phyloP scores from a whole-genome alignment of 1,140 invertebrate genomes.

The Cotesia typhae region DNA sequence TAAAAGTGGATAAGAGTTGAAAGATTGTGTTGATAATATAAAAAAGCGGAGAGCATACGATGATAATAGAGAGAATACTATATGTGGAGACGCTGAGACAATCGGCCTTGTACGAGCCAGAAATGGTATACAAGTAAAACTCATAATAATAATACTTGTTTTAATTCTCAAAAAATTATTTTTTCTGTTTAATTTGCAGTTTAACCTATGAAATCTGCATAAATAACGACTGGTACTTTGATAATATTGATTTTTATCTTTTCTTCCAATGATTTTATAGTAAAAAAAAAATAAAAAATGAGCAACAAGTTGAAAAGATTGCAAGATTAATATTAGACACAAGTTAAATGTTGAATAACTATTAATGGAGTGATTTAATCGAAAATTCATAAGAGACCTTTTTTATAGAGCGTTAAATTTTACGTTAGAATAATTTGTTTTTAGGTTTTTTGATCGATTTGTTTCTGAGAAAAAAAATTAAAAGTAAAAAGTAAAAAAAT shows the following conservation, averaged over 20 bases:
- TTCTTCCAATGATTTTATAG: constrained; percentile 10
- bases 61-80: too few species aligned
- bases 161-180: neutral
- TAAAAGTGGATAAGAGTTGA: too few species aligned
- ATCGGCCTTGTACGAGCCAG: too few species aligned
- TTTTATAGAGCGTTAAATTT: constrained; percentile 18
- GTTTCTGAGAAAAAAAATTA: constrained; percentile 27
- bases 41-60: too few species aligned
- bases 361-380: constrained; percentile 22
- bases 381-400: constrained; percentile 26
- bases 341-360: constrained; percentile 23
- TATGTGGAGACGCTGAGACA: too few species aligned
- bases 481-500: constrained; percentile 20
- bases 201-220: constrained; percentile 17
- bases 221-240: constrained; percentile 10
- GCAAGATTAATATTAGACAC: constrained; percentile 22
- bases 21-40: too few species aligned
- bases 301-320: constrained; percentile 17
- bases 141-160: too few species aligned
- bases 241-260: constrained; percentile 16
- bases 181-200: constrained; percentile 19
- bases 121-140: too few species aligned
- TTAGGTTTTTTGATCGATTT: constrained; percentile 1
- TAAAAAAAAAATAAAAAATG: neutral
- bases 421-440: neutral